Base-by-base conservation (phyloP, 2,888 invertebrate genomes). In the Tiphia femorata region DNA sequence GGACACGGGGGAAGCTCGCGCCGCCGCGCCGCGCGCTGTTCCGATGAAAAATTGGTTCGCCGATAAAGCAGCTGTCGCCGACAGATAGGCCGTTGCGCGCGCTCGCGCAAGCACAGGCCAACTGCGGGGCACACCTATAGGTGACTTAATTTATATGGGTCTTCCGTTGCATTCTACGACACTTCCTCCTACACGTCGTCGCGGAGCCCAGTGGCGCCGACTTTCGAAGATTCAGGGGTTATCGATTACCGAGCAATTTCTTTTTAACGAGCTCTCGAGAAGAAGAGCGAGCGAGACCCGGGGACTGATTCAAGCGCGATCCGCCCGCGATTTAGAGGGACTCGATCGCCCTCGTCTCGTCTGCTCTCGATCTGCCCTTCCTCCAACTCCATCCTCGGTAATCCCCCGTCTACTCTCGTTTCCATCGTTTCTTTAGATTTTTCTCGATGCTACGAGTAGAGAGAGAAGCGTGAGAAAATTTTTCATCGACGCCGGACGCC, bases 171-270 rank as follows among this genome's bases (percentile, higher is more conserved):
- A 51, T 54, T 56, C 54, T 46, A 46, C 4, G 40, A 35, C 10
- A 14, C 14, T 19, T 29, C 8, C 47, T 16, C 12, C 23, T 6
- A 19, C 10, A 20, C 47, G 19, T 2, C 14, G n/a, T n/a, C n/a
- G n/a, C n/a, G 29, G 33, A 33, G 33, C 12, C 12, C n/a, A 33
- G 16, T 3, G 38, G 16, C 20, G 33, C 17, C 48, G 49, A 37
- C 54, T 25, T 41, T 52, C 41, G 40, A 37, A 49, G 62, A 67
- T 62, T 54, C 55, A 30, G 50, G 44, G 37, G 38, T n/a, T 68
- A 75, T 76, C 66, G 73, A 75, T 76, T 67, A 68, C 60, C 48
- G 49, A 62, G 61, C 73, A 75, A 76, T 75, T 75, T 67, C 72
- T 66, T 70, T 76, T 71, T 72, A 76, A 76, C 72, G 70, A 76